Evolutionary conservation across 2,113 vertebrate genomes (phyloP).

Genomic region (Xiphophorus couchianus): DNA sequence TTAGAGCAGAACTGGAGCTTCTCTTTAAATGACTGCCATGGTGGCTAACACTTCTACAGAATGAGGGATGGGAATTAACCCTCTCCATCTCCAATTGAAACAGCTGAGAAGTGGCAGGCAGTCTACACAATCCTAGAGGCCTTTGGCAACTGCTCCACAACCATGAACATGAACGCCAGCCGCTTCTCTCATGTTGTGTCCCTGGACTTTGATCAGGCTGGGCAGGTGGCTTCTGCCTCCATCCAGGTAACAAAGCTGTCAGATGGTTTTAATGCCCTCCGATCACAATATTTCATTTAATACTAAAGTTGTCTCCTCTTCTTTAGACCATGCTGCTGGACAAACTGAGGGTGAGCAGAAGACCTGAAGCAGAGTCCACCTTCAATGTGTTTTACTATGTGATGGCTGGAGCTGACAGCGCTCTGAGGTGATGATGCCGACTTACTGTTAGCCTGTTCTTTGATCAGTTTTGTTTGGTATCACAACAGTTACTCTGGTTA

Average conservation of each 20-base stretch:
- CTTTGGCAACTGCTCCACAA: constrained; percentile 91
- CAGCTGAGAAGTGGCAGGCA: constrained; percentile 97
- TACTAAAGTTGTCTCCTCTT: neutral
- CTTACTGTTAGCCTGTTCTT: neutral
- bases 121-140: constrained; percentile 95
- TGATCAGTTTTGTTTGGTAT: neutral
- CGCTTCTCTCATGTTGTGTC: constrained; percentile 97
- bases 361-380: constrained; percentile 86
- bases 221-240: constrained; percentile 95
- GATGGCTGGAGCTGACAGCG: constrained; percentile 89
- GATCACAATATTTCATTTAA: neutral
- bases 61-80: neutral
- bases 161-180: constrained; percentile 91
- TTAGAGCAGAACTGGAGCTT: neutral
- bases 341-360: constrained; percentile 88
- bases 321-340: constrained; percentile 94
- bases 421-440: constrained; percentile 82
- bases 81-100: neutral
- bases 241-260: constrained; percentile 84
- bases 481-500: no score
- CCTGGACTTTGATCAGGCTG: constrained; percentile 95
- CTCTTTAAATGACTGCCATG: neutral
- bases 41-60: neutral
- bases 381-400: constrained; percentile 97
- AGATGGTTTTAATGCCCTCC: neutral